Base-by-base conservation (phyloP, 92 coral and sea anemone genomes). In the Heteractis magnifica region DNA sequence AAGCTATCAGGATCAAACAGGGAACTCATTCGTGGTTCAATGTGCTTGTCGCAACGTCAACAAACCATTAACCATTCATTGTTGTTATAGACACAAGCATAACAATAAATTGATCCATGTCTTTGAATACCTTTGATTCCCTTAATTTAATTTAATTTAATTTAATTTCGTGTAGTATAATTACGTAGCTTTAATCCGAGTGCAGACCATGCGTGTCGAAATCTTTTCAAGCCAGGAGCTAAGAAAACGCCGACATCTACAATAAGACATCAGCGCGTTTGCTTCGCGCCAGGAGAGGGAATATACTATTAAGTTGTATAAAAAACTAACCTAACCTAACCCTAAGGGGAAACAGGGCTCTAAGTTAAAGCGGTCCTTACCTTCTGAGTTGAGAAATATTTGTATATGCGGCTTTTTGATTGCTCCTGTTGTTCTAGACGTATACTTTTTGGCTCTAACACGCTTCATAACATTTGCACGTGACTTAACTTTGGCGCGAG, bases 31-130 rank as follows among this genome's bases (percentile, higher is more conserved):
- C 26, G 26, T 13, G 59, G 59, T 55, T 55, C 59, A 55, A 55
- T 55, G 10, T 55, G 59, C 59, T 55, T 13, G 14, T 55, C 59
- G 59, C 59, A 55, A 55, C 59, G 5, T 34, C 4, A 3, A 55
- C 59, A 55, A 55, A 55, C 59, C 59, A 55, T 55, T 59, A 10
- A 14, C 65, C 65, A 10, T 4, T 14, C 51, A 82, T 56, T 3
- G 86, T n/a, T 58, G 65, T 58, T 58, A 58, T 58, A 58, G 65
- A 58, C 65, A 6, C 16, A 59, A n/a, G 65, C n/a, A 59, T 59
- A 59, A 59, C 65, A 59, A 53, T 53, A 53, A 59, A 59, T 59
- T 10, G 18, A 14, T 10, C 5, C 15, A 59, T 59, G n/a, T 59
- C 65, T 59, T 59, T 59, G 65, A 59, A 59, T 59, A 59, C 65